phyloP scores from a whole-genome alignment of 1,140 invertebrate species.

The Matsumurasca onukii region DNA sequence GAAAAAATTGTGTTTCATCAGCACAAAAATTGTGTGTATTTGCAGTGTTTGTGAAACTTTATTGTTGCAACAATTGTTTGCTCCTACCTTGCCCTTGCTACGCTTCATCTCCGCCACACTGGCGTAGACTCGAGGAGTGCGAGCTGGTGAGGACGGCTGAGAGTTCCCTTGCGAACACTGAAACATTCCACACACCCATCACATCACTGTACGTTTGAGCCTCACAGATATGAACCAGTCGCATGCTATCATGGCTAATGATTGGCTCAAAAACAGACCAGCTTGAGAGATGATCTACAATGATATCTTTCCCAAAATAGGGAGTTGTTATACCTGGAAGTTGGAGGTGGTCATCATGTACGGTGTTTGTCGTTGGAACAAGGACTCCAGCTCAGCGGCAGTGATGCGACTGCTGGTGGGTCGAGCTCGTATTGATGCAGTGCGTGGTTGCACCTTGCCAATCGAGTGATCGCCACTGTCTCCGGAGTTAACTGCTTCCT shows the following conservation, averaged over 20 bases:
- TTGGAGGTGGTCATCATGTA: conserved; percentile 72
- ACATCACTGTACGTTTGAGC: no score
- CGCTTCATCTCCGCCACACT: conserved; percentile 96
- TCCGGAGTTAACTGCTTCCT: conserved; percentile 53
- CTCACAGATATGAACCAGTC: no score
- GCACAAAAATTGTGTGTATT: no score
- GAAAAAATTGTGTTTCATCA: no score
- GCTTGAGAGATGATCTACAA: no score
- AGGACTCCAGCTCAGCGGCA: conserved; percentile 84
- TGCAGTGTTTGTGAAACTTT: no score
- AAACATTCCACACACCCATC: no score
- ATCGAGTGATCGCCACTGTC: conserved; percentile 61
- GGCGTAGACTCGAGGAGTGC: conserved; percentile 77
- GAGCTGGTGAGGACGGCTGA: conserved; percentile 63
- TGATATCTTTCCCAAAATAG: no score
- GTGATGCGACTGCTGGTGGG: conserved; percentile 85
- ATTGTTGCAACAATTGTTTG: no score
- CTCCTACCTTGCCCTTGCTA: conserved; percentile 69
- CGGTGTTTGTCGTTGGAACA: conserved; percentile 75
- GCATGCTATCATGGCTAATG: no score
- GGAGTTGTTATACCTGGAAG: conserved; percentile 68
- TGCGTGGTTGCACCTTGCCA: conserved; percentile 63
- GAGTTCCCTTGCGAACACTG: conserved; percentile 45
- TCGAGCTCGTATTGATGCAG: conserved; percentile 83
- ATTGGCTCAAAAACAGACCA: no score